Base-by-base conservation (phyloP, 2,797 vertebrate genomes). In the Cyprinodon diabolis region DNA sequence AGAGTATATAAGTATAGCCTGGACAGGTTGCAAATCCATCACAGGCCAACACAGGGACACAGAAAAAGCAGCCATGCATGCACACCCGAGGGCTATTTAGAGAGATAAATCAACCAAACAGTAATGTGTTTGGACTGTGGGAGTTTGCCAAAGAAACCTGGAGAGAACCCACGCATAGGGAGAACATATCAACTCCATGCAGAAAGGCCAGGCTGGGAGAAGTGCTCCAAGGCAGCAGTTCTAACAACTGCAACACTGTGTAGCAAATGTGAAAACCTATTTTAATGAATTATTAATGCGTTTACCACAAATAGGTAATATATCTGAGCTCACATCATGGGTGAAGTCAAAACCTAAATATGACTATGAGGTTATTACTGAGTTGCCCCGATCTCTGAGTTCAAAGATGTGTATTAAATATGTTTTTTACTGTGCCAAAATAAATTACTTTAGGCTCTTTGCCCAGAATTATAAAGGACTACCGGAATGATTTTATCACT, bases 221-320 rank as follows among this genome's bases (percentile, higher is more conserved):
- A 37, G 15, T 3, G 11, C 15, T 62, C 15, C 58, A 62, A 62
- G 15, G 30, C 9, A 37, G 37, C 58, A 62, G 17, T 40, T 14
- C 30, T 60, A 37, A 60, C 57, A 17, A 37, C 57, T 37, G 57
- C 17, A 6, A 2, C 13, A 58, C 56, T 7, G 12, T 58, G 57
- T 2, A 37, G 15, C 57, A 19, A 30, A 17, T 35, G 57, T 8
- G 12, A 55, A 37, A 37, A 21, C 15, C 45, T 25, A 71, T 52
- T 71, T 71, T 13, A 30, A 15, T 47, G 40, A 66, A 74, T 57
- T 48, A n/a, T 52, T 57, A 57, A 37, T 19, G 25, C 23, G 57
- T 74, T 17, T 49, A 19, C 8, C 43, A 57, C 52, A 13, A 66
- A 58, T 12, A 47, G 11, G 25, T 57, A 11, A 9, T 48, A 4